phyloP scores from a whole-genome alignment of 92 coral and sea anemone genomes.

The Actinernus sp. region DNA sequence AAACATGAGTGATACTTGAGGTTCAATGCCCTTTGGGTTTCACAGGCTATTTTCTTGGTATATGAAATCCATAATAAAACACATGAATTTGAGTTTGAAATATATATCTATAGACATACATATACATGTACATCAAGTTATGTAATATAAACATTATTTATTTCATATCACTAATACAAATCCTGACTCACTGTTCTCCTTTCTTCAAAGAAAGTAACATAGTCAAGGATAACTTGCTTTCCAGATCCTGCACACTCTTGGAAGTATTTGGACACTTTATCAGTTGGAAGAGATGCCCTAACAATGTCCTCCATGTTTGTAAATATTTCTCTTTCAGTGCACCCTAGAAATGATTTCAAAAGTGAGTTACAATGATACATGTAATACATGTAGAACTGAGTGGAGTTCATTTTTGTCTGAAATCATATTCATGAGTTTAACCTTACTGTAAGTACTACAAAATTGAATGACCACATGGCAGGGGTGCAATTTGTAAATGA shows the following conservation, averaged over 20 bases:
- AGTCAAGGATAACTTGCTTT: constrained; percentile 37
- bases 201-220: constrained; percentile 59
- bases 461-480: too few relatives aligned
- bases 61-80: neutral
- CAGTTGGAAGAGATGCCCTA: constrained; percentile 41
- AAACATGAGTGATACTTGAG: too few relatives aligned
- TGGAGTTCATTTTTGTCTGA: too few relatives aligned
- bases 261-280: constrained; percentile 29
- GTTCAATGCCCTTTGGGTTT: too few relatives aligned
- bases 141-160: too few relatives aligned
- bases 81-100: neutral
- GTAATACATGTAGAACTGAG: neutral
- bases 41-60: too few relatives aligned
- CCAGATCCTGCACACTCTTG: constrained; percentile 30
- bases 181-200: constrained; percentile 30
- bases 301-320: constrained; percentile 44
- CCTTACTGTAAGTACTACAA: too few relatives aligned
- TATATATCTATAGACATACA: too few relatives aligned
- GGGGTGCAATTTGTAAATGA: too few relatives aligned
- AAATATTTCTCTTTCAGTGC: constrained; percentile 53
- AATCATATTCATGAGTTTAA: too few relatives aligned
- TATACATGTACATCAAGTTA: too few relatives aligned
- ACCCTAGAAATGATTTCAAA: constrained; percentile 48
- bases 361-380: neutral
- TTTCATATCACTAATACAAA: too few relatives aligned